These are phyloP conservation scores for Drosophila ezoana DNA, from an alignment of 2,888 invertebrate genomes.

Conservation along the genomic window DNA sequence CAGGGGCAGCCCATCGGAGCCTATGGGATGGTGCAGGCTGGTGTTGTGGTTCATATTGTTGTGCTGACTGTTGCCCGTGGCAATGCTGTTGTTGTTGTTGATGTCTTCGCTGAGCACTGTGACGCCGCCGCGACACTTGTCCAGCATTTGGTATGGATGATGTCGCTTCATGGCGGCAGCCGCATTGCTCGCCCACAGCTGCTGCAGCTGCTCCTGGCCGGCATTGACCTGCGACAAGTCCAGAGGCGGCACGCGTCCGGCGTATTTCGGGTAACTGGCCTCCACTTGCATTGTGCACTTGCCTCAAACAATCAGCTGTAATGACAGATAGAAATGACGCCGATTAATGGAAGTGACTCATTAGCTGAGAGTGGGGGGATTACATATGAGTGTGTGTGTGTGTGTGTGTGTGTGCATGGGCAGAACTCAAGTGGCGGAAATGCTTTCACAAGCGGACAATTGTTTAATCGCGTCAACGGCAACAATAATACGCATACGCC, in stretches of 20 bases:
- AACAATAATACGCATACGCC: conserved; percentile 67
- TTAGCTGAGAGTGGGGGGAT: conserved; percentile 26
- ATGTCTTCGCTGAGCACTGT: conserved; percentile 53
- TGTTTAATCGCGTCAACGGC: conserved; percentile 74
- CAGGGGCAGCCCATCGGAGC: conserved; percentile 84
- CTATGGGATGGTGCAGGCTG: conserved; percentile 65
- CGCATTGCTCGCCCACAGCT: conserved; percentile 66
- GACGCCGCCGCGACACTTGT: conserved; percentile 64
- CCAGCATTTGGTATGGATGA: conserved; percentile 76
- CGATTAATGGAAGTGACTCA: conserved; percentile 74
- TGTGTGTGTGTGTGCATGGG: conserved; percentile 23
- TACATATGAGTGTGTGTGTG: not conserved
- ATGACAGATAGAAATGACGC: conserved; percentile 44
- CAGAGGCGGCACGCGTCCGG: conserved; percentile 84
- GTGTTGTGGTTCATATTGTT: conserved; percentile 19
- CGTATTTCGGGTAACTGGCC: conserved; percentile 82
- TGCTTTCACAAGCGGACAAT: conserved; percentile 76
- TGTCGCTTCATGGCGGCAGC: conserved; percentile 61
- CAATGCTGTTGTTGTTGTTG: conserved; percentile 53
- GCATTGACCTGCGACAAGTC: conserved; percentile 83
- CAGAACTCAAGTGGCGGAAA: conserved; percentile 67
- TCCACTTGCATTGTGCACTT: conserved; percentile 82
- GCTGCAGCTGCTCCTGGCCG: conserved; percentile 77
- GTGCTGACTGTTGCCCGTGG: conserved; percentile 17
- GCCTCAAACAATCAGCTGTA: conserved; percentile 34